Evolutionary conservation across 2,797 vertebrate genomes (phyloP), one percentile per base, ranked within the genome.

Genomic region (Rhyacichthys aspro): DNA sequence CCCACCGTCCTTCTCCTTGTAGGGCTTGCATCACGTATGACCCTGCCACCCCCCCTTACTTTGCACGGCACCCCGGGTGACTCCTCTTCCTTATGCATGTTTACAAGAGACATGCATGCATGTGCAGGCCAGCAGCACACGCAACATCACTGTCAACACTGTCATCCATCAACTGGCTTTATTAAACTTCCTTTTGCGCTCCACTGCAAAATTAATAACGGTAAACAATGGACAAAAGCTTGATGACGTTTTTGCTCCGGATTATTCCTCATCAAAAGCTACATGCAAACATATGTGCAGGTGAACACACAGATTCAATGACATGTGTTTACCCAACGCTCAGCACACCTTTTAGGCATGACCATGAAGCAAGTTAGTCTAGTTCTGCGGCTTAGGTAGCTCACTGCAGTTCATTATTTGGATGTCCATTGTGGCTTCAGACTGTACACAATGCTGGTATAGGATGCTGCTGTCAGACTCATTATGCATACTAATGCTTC

Each of bases 291-390:
- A 73, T 4, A 28, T 12, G 46, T 36, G 75, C 90, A 89, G 88
- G 85, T 90, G 89, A 85, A 56, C 82, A 89, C 80, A 89, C 85
- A 89, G 62, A 69, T 55, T 37, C 7, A 16, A 44, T 55, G 17
- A 47, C n/a, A 11, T 38, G 17, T 81, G 53, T 89, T 87, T 80
- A 80, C 72, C 14, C 59, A 74, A 59, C 55, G 42, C 50, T 28
- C 16, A 63, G 37, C 65, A 48, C 54, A 3, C 72, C 76, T 70
- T 78, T 68, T 32, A 63, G 34, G 1, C 15, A 38, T 46, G 52
- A 49, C 67, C 60, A 49, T 44, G 69, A 58, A 90, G 88, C 90
- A 1, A 69, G 89, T 82, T 64, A 0, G 68, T 82, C 88, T 76
- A 54, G 87, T 90, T 89, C 55, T 56, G 10, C 61, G 11, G 11